Evolutionary conservation across 2,888 invertebrate species (phyloP), one percentile per base, ranked within the genome.

Genomic region (Lamellibrachia satsuma): DNA sequence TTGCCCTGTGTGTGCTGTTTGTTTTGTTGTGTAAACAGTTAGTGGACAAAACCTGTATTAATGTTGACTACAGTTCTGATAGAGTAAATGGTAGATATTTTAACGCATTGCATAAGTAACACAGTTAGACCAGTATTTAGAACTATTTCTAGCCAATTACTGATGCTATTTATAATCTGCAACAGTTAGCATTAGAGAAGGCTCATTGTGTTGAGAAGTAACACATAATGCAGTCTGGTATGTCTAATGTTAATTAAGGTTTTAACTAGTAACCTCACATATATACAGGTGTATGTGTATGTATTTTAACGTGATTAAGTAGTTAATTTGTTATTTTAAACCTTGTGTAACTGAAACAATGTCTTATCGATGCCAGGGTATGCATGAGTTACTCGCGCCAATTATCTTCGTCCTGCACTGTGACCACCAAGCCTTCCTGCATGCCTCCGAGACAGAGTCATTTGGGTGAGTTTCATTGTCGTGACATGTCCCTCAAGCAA

Each of bases 361-460:
- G 1, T 91, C 9, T 3, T 60, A 15, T 27, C 27, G 27, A 91
- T 52, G 52, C 15, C 96, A 97, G 97, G 98, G 98, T 52, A 98
- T 98, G 98, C 98, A 98, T 96, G 98, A 98, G 96, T 97, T 98
- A 92, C 96, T 98, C 92, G 98, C 98, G 0, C 98, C 98, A 0
- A 96, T 98, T 92, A 97, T 98, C 55, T 98, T 98, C 95, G 98
- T 98, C 15, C 97, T 98, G 52, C 97, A 98, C 95, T 97, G 97
- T 94, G 98, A 98, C 96, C 98, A 98, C 94, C 97, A 97, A 95
- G 97, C 97, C 6, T 97, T 97, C 94, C 96, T 97, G 92, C 97
- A 98, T 95, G 97, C 97, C 92, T 97, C 96, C 92, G 97, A 98
- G 95, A 97, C 96, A 91, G 96, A 96, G 93, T 95, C 96, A 52